Base-by-base conservation (phyloP, 2,888 invertebrate genomes). In the Cantharis lateralis region DNA sequence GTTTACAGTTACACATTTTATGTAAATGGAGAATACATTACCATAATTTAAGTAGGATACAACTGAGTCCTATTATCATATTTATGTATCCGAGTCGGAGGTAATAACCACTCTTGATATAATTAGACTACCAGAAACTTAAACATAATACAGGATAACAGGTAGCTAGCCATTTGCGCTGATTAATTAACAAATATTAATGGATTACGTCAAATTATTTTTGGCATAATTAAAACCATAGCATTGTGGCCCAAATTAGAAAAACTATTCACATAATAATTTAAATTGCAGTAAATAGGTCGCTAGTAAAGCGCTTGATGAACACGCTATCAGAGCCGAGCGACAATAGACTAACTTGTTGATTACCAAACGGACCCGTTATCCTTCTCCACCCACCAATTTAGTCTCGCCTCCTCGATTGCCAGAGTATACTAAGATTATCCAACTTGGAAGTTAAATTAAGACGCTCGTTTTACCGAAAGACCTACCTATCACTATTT, bases 1-100 rank as follows among this genome's bases (percentile, higher is more conserved):
- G 72, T 72, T 75, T 78, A 78, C 75, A 80, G 79, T 79, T 80
- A 83, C 82, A 82, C 81, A 82, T 82, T 82, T 82, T 83, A 82
- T 83, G 82, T 82, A 82, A 83, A 83, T 82, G 82, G 83, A 77
- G 82, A 82, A 81, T 81, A 81, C 82, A 83, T 83, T 83, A 83
- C 81, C 81, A 82, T 82, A 83, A 82, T 81, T 83, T 81, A 78
- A 76, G 81, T 75, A 79, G 80, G 80, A 81, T 83, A 82, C 83
- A 82, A 81, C 82, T 82, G 82, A 80, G 82, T 81, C 79, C 81
- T 82, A 83, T 83, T 83, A 83, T 81, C 82, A 83, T 82, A 83
- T 81, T 78, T 78, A 72, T 75, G 72, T 78, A 78, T 74, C 74
- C 77, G 74, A 66, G 68, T 74, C 70, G 72, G 70, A 74, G 61